phyloP scores from a whole-genome alignment of 2,113 vertebrate genomes.

The Aythya baeri region DNA sequence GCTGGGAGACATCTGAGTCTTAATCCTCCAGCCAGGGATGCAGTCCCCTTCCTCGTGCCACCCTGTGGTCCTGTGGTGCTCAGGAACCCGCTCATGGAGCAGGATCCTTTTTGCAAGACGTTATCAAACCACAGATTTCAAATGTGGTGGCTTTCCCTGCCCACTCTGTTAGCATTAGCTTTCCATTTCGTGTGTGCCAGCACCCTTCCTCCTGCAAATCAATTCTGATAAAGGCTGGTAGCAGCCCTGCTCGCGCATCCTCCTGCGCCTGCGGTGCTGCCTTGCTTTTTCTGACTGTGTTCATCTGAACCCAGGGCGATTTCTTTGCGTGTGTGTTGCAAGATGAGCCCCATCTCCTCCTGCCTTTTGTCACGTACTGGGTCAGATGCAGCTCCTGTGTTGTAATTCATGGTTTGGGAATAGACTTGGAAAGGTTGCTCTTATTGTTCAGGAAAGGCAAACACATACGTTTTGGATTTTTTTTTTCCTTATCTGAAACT shows the following conservation, averaged over 20 bases:
- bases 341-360: background rate
- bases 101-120: background rate
- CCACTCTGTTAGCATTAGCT: background rate
- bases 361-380: background rate
- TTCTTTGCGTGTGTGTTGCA: background rate
- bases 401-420: background rate
- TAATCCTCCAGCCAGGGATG: background rate
- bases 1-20: background rate
- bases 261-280: background rate
- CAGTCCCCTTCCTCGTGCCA: background rate
- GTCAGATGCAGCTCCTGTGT: background rate
- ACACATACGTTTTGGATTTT: background rate
- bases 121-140: background rate
- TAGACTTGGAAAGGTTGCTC: background rate
- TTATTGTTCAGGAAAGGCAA: background rate
- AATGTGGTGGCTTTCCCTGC: background rate
- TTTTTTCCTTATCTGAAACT: background rate
- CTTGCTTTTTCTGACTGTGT: background rate
- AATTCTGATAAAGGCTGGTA: background rate
- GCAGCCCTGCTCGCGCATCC: background rate
- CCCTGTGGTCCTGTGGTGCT: accelerated
- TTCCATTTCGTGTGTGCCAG: background rate
- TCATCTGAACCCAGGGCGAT: background rate
- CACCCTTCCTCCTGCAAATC: background rate
- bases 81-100: background rate